These are phyloP conservation scores for Eristalis arbustorum DNA, from an alignment of 2,888 invertebrate genomes.

Conservation along the genomic window DNA sequence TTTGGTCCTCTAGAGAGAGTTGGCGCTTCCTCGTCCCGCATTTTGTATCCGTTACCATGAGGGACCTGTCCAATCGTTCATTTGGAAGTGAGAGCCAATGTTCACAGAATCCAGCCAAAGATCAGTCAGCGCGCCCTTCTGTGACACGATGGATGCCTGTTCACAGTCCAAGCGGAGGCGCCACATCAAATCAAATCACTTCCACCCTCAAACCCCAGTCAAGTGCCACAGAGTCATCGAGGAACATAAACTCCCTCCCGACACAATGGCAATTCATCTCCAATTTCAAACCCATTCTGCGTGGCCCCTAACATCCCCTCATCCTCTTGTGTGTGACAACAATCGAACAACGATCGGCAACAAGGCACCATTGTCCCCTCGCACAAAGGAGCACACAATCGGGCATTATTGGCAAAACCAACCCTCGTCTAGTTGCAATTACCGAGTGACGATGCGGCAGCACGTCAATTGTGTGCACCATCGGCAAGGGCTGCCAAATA, in stretches of 20 bases:
- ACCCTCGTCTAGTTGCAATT: conserved; percentile 44
- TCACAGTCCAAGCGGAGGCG: too few relatives aligned
- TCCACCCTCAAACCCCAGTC: too few relatives aligned
- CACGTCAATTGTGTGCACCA: conserved; percentile 51
- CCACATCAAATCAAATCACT: too few relatives aligned
- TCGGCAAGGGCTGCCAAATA: background rate
- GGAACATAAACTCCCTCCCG: background rate
- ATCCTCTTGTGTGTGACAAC: conserved; percentile 32
- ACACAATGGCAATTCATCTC: background rate
- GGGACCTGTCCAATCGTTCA: too few relatives aligned
- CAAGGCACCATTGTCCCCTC: conserved; percentile 14
- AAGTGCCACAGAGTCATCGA: background rate
- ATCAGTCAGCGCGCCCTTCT: too few relatives aligned
- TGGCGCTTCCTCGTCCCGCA: too few relatives aligned
- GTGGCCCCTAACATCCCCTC: background rate
- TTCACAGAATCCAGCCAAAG: too few relatives aligned
- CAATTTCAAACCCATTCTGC: background rate
- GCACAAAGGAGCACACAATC: conserved; percentile 17
- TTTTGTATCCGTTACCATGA: too few relatives aligned
- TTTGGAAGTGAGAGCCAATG: too few relatives aligned
- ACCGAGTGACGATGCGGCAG: conserved; percentile 57
- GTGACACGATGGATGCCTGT: too few relatives aligned
- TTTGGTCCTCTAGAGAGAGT: too few relatives aligned
- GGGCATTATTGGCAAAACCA: conserved; percentile 46
- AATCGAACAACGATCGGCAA: conserved; percentile 58